These are phyloP conservation scores for Aproaerema taeniolella DNA, from an alignment of 2,888 invertebrate species.

Conservation along the genomic window DNA sequence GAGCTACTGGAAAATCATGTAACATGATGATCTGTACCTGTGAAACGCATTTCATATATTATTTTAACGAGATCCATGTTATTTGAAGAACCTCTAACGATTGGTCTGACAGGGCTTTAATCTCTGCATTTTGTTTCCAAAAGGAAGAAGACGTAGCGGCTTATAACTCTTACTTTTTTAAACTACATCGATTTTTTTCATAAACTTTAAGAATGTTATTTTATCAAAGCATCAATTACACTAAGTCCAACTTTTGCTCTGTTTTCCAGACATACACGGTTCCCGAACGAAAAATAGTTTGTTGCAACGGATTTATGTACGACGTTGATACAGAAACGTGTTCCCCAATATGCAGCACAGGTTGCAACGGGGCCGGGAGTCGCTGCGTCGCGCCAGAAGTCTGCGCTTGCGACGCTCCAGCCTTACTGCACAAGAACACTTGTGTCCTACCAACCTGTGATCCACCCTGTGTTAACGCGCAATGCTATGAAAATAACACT, in stretches of 20 bases:
- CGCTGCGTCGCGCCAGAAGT: conserved; percentile 51
- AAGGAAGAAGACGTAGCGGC: too few species aligned
- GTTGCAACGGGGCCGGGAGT: conserved; percentile 58
- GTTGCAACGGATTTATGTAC: conserved; percentile 63
- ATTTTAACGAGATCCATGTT: too few species aligned
- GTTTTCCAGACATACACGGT: conserved; percentile 40
- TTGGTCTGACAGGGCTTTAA: too few species aligned
- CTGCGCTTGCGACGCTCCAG: conserved; percentile 50
- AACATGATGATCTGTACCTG: too few species aligned
- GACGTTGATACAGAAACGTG: conserved; percentile 47
- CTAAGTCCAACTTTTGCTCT: background rate
- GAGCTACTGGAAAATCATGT: too few species aligned
- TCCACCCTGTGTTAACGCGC: conserved; percentile 45
- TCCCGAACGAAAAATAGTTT: conserved; percentile 41
- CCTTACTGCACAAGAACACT: conserved; percentile 39
- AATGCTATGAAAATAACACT: conserved; percentile 43
- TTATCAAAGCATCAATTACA: too few species aligned
- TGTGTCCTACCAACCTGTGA: conserved; percentile 46
- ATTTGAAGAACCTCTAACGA: too few species aligned
- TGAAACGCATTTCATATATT: too few species aligned
- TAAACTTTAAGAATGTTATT: too few species aligned
- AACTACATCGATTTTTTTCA: too few species aligned
- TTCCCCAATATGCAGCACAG: conserved; percentile 64
- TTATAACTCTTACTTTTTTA: too few species aligned
- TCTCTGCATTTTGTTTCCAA: too few species aligned